Percentiles rank a stretch among this genome's conserved stretches.
Conservation (phyloP, 2,888 invertebrate genomes). For the Spilarctia lutea region DNA sequence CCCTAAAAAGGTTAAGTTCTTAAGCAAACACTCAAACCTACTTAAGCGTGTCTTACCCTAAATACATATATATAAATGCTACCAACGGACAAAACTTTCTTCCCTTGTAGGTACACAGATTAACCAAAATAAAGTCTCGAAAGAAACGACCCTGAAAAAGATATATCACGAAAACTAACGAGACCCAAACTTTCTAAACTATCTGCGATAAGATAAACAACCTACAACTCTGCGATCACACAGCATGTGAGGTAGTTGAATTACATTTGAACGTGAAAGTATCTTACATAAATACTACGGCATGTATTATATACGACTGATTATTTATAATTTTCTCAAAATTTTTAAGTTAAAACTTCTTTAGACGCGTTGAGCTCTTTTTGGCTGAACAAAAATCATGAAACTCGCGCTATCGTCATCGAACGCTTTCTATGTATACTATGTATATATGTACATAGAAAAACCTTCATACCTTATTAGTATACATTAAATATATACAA, state of each 20-base stretch:
- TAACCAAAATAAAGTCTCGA: conserved; percentile 12
- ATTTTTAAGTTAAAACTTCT: too few species aligned
- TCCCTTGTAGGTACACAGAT: background rate
- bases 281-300: background rate
- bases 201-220: conserved; percentile 29
- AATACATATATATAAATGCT: background rate
- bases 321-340: background rate
- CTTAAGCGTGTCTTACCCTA: background rate
- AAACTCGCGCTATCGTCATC: too few species aligned
- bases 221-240: background rate
- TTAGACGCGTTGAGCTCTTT: too few species aligned
- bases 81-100: background rate
- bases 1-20: conserved; percentile 1
- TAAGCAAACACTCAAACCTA: background rate
- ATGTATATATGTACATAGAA: too few species aligned
- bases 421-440: too few species aligned
- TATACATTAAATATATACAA: too few species aligned
- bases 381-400: too few species aligned
- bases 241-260: background rate
- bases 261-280: background rate
- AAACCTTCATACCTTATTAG: too few species aligned
- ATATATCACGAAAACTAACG: conserved; percentile 9
- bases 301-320: background rate
- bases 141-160: conserved; percentile 8
- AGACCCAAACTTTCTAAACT: conserved; percentile 18